Conservation (phyloP, 1,140 invertebrate species). For the Conus ventricosus region DNA sequence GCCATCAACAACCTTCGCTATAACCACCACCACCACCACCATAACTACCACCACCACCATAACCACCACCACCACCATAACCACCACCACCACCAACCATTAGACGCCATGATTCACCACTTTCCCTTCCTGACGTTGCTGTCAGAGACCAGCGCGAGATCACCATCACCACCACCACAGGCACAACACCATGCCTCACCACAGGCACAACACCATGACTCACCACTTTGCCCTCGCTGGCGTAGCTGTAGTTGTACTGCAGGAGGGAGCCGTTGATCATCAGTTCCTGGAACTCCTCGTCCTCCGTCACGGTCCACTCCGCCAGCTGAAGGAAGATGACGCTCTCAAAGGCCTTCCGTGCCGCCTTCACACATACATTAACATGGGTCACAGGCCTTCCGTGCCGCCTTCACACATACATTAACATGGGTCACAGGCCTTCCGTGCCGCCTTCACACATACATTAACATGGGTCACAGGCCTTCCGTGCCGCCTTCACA, state of each 20-base stretch:
- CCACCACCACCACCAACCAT: background rate
- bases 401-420: too few relatives aligned
- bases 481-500: too few relatives aligned
- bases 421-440: too few relatives aligned
- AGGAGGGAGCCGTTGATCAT: conserved; percentile 27
- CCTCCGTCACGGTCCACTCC: background rate
- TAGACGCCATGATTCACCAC: too few relatives aligned
- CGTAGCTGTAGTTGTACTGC: conserved; percentile 44
- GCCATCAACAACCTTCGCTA: too few relatives aligned
- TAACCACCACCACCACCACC: too few relatives aligned
- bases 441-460: too few relatives aligned
- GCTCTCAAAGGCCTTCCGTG: conserved; percentile 24
- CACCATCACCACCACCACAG: background rate
- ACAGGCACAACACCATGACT: background rate
- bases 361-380: background rate
- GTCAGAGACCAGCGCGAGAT: too few relatives aligned
- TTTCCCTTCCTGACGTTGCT: too few relatives aligned
- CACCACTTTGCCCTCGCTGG: background rate
- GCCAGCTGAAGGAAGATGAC: conserved; percentile 31
- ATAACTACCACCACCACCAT: background rate
- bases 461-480: too few relatives aligned
- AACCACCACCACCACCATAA: background rate
- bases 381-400: too few relatives aligned
- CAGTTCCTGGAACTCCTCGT: conserved; percentile 29
- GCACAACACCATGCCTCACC: background rate